Conservation (phyloP, 64 coral and sea anemone genomes). For the Montipora cactus region DNA sequence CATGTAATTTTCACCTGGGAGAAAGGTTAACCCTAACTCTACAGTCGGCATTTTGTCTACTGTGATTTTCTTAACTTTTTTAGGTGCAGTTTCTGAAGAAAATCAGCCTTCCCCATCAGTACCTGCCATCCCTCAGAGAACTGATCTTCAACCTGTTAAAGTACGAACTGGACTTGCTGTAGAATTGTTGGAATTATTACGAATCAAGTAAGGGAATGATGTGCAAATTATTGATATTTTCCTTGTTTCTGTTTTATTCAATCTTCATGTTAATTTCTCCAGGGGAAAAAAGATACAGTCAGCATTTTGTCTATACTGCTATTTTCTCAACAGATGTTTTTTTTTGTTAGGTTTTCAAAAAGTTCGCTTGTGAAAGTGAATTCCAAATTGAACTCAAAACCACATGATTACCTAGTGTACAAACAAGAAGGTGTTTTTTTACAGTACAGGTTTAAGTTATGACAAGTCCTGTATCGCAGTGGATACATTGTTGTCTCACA, state of each 20-base stretch:
- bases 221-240: no score
- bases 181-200: conserved; percentile 79
- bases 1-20: no score
- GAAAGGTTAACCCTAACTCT: no score
- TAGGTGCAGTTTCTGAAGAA: neutral
- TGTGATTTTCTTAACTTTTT: neutral
- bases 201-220: conserved; percentile 81
- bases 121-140: conserved; percentile 1
- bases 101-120: neutral
- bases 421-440: neutral
- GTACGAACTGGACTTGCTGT: conserved; percentile 66
- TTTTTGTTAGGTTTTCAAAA: no score
- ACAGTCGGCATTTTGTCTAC: no score
- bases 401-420: neutral
- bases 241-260: no score
- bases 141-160: conserved; percentile 18
- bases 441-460: conserved; percentile 92
- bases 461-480: conserved; percentile 84
- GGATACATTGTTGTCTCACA: conserved; percentile 84
- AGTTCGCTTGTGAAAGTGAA: no score
- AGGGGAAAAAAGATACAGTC: no score
- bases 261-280: no score
- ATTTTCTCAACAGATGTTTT: no score
- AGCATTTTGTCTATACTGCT: no score
- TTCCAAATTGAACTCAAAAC: no score